Percentiles rank a stretch among this genome's conserved stretches.
Evolutionary conservation across 2,888 invertebrate species (phyloP).

Genomic region (Aleiodes testaceus): DNA sequence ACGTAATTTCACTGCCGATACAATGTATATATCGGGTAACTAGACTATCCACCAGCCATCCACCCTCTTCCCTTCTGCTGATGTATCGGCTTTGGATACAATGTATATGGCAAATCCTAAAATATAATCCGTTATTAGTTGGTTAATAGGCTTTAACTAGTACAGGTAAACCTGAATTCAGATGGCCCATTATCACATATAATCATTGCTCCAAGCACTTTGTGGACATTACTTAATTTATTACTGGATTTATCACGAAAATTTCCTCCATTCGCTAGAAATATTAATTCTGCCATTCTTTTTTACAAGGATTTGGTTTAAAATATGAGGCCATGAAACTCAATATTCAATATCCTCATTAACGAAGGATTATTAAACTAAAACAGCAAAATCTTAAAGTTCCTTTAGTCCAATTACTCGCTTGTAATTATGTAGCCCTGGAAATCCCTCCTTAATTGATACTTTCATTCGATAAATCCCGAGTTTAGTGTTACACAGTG

Average conservation of each 20-base stretch:
- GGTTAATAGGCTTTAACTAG: slow-evolving; percentile 51
- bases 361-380: background rate
- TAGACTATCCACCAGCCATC: slow-evolving; percentile 30
- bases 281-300: no score
- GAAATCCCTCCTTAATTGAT: slow-evolving; percentile 18
- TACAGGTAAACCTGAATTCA: slow-evolving; percentile 42
- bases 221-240: slow-evolving; percentile 12
- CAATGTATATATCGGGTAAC: slow-evolving; percentile 3
- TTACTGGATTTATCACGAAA: slow-evolving; percentile 12
- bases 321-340: no score
- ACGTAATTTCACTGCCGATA: slow-evolving; percentile 45
- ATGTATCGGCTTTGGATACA: slow-evolving; percentile 41
- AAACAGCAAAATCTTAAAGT: slow-evolving; percentile 1
- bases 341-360: slow-evolving; percentile 6
- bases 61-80: slow-evolving; percentile 28
- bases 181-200: slow-evolving; percentile 44
- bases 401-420: slow-evolving; percentile 1
- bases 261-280: no score
- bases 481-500: slow-evolving; percentile 19
- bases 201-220: slow-evolving; percentile 45
- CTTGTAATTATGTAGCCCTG: slow-evolving; percentile 11
- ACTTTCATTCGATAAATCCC: slow-evolving; percentile 1
- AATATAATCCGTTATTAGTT: slow-evolving; percentile 47
- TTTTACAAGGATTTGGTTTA: no score
- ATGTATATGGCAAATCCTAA: slow-evolving; percentile 50